Base-by-base conservation (phyloP, 2,797 vertebrate genomes). In the Aeoliscus strigatus region DNA sequence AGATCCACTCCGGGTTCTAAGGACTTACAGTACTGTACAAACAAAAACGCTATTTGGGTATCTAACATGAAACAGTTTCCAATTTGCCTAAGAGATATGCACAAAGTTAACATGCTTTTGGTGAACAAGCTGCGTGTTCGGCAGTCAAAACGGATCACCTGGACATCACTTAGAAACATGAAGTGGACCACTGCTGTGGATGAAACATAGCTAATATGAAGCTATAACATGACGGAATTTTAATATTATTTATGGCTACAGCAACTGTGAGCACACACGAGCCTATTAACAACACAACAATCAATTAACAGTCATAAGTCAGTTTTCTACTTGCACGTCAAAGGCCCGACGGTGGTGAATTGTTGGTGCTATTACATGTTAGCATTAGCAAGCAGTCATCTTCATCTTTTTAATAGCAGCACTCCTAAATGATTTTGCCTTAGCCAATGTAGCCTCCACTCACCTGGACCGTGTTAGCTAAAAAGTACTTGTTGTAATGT, bases 351-450 rank as follows among this genome's bases (percentile, higher is more conserved):
- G 9, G 11, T 28, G 33, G 30, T 42, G 8, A 57, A 66, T 72
- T 70, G 63, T 46, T 38, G 8, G 37, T 51, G 5, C 10, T 56
- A 27, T 38, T 13, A 4, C 21, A 43, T 34, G 50, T 68, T 81
- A 83, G 72, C 81, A 73, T 63, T 45, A 52, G 76, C 66, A 63
- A 70, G 45, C 69, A 56, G 23, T 8, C 4, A 13, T 70, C 68
- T 75, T 69, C 77, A 73, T 65, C 41, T 55, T 29, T 28, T 40
- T 37, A 36, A 35, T 1, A 54, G 14, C 30, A 48, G 30, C 24
- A 1, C 27, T 27, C 2, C 3, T 0, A 3, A 30, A 46, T 52
- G 35, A 51, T 46, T 12, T 36, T 16, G 4, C 5, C 4, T 60
- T 27, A 8, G 3, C 6, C 13, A 18, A 1, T 21, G 8, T 44